Percentiles rank a stretch among this genome's conserved stretches.
phyloP scores from a whole-genome alignment of 1,140 invertebrate species.

The Atta colombica region DNA sequence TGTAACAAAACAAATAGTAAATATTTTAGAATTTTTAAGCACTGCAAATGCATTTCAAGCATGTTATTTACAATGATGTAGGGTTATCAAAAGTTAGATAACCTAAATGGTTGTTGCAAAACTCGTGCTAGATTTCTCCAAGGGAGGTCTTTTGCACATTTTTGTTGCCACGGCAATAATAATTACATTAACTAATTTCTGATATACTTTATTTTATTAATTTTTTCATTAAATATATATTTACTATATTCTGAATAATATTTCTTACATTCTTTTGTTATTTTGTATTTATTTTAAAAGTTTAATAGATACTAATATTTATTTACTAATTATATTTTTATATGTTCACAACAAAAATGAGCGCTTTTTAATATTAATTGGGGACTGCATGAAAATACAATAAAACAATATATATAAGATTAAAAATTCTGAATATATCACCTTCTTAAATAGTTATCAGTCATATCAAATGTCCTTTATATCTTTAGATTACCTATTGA shows the following conservation, averaged over 20 bases:
- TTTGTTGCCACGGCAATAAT: conserved; percentile 26
- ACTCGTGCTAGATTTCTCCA: conserved; percentile 77
- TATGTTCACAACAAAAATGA: conserved; percentile 30
- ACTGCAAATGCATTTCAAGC: conserved; percentile 47
- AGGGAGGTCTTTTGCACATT: conserved; percentile 74
- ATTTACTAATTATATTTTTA: neutral
- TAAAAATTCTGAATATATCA: conserved; percentile 3
- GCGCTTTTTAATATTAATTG: conserved; percentile 12
- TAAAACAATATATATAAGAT: conserved; percentile 21
- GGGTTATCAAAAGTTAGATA: conserved; percentile 81
- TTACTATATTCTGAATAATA: neutral
- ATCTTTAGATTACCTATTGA: conserved; percentile 17
- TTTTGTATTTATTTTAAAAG: conserved; percentile 25
- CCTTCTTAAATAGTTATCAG: conserved; percentile 21
- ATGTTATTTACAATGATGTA: conserved; percentile 69
- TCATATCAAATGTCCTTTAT: neutral
- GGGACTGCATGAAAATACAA: conserved; percentile 37
- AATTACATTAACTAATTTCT: conserved; percentile 16
- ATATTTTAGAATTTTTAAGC: conserved; percentile 40
- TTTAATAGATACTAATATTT: neutral
- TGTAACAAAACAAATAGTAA: conserved; percentile 61
- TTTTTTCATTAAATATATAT: neutral
- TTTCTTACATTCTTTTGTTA: conserved; percentile 31
- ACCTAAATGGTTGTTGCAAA: conserved; percentile 75
- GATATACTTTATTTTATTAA: conserved; percentile 15